A percentile compares a stretch with the other conserved stretches of the same genome.
These are phyloP conservation scores for Pachymerium ferrugineum DNA, from an alignment of 2,888 invertebrate species.

Conservation along the genomic window DNA sequence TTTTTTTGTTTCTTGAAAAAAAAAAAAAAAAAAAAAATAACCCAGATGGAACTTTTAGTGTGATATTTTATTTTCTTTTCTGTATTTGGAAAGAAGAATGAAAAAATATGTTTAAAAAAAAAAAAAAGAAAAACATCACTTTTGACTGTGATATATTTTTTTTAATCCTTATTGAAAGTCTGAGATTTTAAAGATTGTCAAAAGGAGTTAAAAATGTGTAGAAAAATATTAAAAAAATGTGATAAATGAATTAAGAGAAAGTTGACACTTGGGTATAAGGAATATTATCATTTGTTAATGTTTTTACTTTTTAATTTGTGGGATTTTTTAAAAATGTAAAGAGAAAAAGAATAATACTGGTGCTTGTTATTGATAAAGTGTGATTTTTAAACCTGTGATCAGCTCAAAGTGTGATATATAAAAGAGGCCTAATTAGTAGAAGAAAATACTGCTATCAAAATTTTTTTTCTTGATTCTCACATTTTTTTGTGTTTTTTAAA, in stretches of 20 bases:
- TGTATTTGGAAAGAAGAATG: neutral
- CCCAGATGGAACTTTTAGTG: neutral
- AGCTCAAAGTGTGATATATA: conserved; percentile 13
- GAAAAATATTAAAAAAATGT: neutral
- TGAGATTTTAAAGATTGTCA: neutral
- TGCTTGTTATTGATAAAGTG: neutral
- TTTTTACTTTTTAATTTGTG: neutral
- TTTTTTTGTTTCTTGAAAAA: neutral
- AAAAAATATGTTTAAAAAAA: neutral
- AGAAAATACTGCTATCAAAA: neutral
- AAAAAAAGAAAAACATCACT: neutral
- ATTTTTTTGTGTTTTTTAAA: no score
- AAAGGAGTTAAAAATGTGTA: neutral
- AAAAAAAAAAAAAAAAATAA: neutral
- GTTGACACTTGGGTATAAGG: neutral
- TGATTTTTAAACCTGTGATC: conserved; percentile 17
- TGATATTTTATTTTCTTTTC: conserved; percentile 1
- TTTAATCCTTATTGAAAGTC: neutral
- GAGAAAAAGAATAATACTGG: neutral
- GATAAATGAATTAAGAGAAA: neutral
- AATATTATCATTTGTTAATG: neutral
- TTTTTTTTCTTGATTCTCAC: neutral
- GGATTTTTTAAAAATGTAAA: no score
- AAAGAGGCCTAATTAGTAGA: neutral
- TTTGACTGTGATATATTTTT: conserved; percentile 14